phyloP scores from a whole-genome alignment of 2,113 vertebrate species.

The Copsychus sechellarum region DNA sequence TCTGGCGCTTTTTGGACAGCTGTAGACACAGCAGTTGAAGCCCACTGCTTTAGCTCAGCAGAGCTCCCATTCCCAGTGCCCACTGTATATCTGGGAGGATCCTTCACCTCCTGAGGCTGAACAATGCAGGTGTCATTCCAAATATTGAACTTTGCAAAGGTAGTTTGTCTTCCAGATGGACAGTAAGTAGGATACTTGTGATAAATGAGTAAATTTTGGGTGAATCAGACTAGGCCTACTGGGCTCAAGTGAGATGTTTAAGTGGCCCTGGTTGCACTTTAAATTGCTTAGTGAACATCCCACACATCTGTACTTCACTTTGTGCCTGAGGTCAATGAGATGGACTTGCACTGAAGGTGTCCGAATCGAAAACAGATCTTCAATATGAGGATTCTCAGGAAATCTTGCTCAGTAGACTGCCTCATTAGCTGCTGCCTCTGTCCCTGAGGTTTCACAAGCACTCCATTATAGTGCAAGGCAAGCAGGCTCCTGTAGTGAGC shows the following conservation, averaged over 20 bases:
- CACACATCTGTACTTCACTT: neutral
- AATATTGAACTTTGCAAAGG: neutral
- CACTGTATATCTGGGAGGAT: neutral
- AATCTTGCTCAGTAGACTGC: neutral
- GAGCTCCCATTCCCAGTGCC: neutral
- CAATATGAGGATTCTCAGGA: neutral
- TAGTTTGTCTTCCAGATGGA: neutral
- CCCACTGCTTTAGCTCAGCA: neutral
- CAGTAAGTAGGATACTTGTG: neutral
- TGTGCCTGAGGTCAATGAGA: neutral
- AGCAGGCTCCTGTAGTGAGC: neutral
- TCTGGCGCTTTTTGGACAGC: neutral
- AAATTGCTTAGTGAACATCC: neutral
- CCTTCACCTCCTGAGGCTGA: neutral
- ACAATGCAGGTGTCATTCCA: neutral
- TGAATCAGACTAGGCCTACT: neutral
- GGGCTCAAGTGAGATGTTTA: neutral
- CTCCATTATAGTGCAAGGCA: neutral
- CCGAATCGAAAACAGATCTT: neutral
- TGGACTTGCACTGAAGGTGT: neutral
- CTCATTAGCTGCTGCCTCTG: neutral
- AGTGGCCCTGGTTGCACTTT: neutral
- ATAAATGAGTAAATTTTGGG: neutral
- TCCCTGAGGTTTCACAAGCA: neutral
- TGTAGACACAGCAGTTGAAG: neutral